Evolutionary conservation across 2,888 invertebrate species (phyloP).

Genomic region (Plagodis pulveraria): DNA sequence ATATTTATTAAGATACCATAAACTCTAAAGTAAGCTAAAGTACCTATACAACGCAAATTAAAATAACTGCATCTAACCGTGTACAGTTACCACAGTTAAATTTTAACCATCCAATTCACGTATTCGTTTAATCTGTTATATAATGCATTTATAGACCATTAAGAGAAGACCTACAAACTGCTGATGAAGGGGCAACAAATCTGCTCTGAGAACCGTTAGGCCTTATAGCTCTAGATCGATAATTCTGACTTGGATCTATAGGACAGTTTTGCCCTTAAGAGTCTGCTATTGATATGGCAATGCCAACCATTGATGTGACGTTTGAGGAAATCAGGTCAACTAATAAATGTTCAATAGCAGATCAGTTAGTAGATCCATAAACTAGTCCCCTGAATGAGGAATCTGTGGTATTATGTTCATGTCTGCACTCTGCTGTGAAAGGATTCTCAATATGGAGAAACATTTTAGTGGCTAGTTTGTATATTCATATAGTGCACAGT

Average conservation of each 20-base stretch:
- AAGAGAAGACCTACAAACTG: slow-evolving; percentile 19
- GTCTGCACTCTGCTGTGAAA: too few relatives aligned
- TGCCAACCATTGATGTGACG: not conserved
- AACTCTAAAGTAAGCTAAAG: too few relatives aligned
- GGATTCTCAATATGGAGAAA: too few relatives aligned
- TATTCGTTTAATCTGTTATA: slow-evolving; percentile 10
- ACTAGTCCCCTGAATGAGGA: too few relatives aligned
- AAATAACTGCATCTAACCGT: too few relatives aligned
- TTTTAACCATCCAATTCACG: slow-evolving; percentile 2
- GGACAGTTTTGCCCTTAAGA: slow-evolving; percentile 7
- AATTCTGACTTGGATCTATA: slow-evolving; percentile 6
- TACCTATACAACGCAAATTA: too few relatives aligned
- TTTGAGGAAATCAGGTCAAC: not conserved
- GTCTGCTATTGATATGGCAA: slow-evolving; percentile 2
- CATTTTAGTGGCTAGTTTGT: too few relatives aligned
- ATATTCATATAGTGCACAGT: too few relatives aligned
- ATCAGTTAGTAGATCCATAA: too few relatives aligned
- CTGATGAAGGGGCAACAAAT: slow-evolving; percentile 26
- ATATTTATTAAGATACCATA: too few relatives aligned
- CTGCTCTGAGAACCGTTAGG: slow-evolving; percentile 12
- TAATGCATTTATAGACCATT: slow-evolving; percentile 19
- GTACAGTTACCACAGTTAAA: not conserved
- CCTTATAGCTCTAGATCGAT: slow-evolving; percentile 10
- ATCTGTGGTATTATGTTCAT: too few relatives aligned
- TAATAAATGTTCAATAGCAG: not conserved